Conservation (phyloP, 2,888 invertebrate species). For the Oscheius sp. region DNA sequence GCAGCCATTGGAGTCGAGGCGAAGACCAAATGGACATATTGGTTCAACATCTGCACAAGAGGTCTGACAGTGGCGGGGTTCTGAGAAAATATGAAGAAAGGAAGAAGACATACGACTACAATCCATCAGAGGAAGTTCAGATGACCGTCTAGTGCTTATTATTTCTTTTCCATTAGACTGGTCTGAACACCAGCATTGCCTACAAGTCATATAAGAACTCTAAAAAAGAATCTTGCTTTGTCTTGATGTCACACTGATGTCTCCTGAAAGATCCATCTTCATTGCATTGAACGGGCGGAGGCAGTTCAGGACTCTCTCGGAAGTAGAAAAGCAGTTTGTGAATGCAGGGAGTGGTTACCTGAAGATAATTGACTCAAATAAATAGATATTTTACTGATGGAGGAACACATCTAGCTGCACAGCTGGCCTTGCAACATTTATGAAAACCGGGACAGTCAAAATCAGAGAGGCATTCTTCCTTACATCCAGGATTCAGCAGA, state of each 20-base stretch:
- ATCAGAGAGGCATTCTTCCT: constrained; percentile 53
- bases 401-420: constrained; percentile 45
- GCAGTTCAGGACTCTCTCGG: constrained; percentile 31
- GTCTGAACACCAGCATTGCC: constrained; percentile 58
- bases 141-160: constrained; percentile 50
- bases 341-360: constrained; percentile 57
- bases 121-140: constrained; percentile 37
- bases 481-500: constrained; percentile 44
- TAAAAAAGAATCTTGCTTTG: constrained; percentile 30
- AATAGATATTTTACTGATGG: constrained; percentile 29
- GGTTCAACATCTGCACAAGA: constrained; percentile 31
- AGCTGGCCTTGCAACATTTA: constrained; percentile 67
- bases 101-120: constrained; percentile 40
- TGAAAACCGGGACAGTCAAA: constrained; percentile 57
- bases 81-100: constrained; percentile 30
- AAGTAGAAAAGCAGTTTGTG: constrained; percentile 55
- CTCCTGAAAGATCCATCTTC: constrained; percentile 53
- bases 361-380: not conserved
- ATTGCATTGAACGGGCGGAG: constrained; percentile 57
- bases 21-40: constrained; percentile 41
- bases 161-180: constrained; percentile 53
- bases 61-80: constrained; percentile 41
- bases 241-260: constrained; percentile 58
- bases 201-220: constrained; percentile 3
- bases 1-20: constrained; percentile 47